Conservation (phyloP, 2,113 vertebrate genomes). For the Oxyruncus cristatus region DNA sequence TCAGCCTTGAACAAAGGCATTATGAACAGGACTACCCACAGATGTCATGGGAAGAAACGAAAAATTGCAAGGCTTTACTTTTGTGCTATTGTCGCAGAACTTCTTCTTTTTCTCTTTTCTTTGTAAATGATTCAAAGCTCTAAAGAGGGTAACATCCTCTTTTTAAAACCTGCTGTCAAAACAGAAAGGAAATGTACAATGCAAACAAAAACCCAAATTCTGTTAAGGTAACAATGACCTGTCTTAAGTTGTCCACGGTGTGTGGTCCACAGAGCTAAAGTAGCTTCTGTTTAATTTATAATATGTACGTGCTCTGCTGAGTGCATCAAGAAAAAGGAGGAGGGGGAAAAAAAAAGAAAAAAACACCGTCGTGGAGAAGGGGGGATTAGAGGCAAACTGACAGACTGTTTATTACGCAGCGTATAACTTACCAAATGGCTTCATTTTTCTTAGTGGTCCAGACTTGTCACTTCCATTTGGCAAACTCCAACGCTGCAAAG, state of each 20-base stretch:
- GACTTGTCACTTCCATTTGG: constrained; percentile 72
- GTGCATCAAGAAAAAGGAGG: neutral
- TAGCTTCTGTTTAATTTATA: constrained; percentile 53
- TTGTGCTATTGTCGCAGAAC: neutral
- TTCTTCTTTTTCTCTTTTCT: constrained; percentile 19
- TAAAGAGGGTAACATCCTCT: constrained; percentile 18
- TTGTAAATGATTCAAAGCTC: neutral
- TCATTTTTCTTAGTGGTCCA: constrained; percentile 70
- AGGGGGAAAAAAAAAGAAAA: accelerated
- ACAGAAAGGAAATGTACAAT: constrained; percentile 44
- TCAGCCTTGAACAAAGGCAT: constrained; percentile 4
- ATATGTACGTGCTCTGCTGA: neutral
- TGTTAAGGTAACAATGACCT: constrained; percentile 59
- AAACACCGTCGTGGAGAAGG: constrained; percentile 3
- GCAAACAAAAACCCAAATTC: constrained; percentile 44
- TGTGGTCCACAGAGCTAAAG: constrained; percentile 60
- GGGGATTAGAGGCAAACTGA: constrained; percentile 67
- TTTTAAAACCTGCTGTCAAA: constrained; percentile 53
- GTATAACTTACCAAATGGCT: constrained; percentile 61
- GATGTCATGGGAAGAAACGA: constrained; percentile 45
- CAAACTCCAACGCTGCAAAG: constrained; percentile 56
- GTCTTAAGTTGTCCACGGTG: constrained; percentile 17
- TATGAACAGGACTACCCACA: constrained; percentile 33
- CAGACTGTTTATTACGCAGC: constrained; percentile 70
- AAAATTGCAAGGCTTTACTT: constrained; percentile 16